These are phyloP conservation scores for Alethe diademata DNA, from an alignment of 2,113 vertebrate genomes.

Conservation along the genomic window DNA sequence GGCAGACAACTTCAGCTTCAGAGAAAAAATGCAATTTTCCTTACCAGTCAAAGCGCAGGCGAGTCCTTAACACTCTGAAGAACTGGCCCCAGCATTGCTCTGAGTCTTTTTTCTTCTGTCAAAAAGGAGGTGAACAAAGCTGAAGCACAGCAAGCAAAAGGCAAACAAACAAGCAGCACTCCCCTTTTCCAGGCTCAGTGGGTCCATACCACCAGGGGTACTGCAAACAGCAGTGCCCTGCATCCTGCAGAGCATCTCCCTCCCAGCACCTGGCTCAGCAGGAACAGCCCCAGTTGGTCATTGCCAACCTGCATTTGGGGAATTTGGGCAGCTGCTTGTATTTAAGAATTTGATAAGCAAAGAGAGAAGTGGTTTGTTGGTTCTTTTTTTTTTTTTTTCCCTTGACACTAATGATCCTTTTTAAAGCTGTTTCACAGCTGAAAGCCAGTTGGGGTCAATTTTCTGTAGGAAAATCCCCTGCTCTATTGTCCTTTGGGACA, in stretches of 20 bases:
- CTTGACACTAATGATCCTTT: not conserved
- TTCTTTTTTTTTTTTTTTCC: rapidly evolving
- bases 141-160: not conserved
- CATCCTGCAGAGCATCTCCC: too few relatives aligned
- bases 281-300: not conserved
- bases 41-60: not conserved
- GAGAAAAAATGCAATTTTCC: not conserved
- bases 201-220: not conserved
- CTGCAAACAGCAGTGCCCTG: not conserved
- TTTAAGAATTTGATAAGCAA: not conserved
- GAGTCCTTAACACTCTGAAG: not conserved
- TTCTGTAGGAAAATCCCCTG: not conserved
- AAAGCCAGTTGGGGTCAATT: not conserved
- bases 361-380: not conserved
- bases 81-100: not conserved
- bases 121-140: not conserved
- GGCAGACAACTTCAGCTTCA: not conserved
- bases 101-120: not conserved
- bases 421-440: not conserved
- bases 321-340: not conserved
- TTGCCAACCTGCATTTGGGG: rapidly evolving
- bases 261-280: not conserved
- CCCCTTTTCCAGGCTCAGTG: rapidly evolving
- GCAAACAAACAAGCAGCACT: not conserved
- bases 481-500: not conserved